phyloP scores from a whole-genome alignment of 1,140 invertebrate genomes.

The Drosophila mauritiana region DNA sequence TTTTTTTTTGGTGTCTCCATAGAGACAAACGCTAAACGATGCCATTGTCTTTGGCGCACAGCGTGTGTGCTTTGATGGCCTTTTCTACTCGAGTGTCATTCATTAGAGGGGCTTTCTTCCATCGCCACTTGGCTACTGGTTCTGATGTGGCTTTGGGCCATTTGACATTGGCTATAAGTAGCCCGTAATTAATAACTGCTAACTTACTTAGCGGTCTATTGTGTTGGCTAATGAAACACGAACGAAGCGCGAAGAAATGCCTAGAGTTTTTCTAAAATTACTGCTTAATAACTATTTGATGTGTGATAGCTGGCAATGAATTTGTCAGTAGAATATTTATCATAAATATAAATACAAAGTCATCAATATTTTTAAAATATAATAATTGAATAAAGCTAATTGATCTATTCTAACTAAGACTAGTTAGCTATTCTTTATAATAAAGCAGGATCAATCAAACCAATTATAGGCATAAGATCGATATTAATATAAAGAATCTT shows the following conservation, averaged over 20 bases:
- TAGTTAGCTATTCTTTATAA: too few species aligned
- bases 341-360: too few species aligned
- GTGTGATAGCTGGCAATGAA: too few species aligned
- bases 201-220: slow-evolving; percentile 70
- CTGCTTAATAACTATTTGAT: too few species aligned
- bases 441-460: too few species aligned
- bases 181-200: slow-evolving; percentile 71
- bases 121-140: slow-evolving; percentile 39
- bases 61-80: slow-evolving; percentile 60
- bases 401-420: too few species aligned
- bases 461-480: too few species aligned
- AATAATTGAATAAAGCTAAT: too few species aligned
- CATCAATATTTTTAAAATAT: too few species aligned
- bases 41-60: slow-evolving; percentile 64
- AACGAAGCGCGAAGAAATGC: slow-evolving; percentile 42
- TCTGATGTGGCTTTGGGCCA: slow-evolving; percentile 17
- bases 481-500: too few species aligned
- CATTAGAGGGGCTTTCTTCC: slow-evolving; percentile 53
- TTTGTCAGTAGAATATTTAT: too few species aligned
- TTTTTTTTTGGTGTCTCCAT: slow-evolving; percentile 5
- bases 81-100: slow-evolving; percentile 55
- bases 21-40: slow-evolving; percentile 55
- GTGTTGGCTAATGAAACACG: slow-evolving; percentile 69
- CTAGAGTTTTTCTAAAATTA: not conserved
- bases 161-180: slow-evolving; percentile 24